A percentile compares a stretch with the other conserved stretches of the same genome.
Conservation (phyloP, 2,797 vertebrate genomes). For the Myripristis murdjan region DNA sequence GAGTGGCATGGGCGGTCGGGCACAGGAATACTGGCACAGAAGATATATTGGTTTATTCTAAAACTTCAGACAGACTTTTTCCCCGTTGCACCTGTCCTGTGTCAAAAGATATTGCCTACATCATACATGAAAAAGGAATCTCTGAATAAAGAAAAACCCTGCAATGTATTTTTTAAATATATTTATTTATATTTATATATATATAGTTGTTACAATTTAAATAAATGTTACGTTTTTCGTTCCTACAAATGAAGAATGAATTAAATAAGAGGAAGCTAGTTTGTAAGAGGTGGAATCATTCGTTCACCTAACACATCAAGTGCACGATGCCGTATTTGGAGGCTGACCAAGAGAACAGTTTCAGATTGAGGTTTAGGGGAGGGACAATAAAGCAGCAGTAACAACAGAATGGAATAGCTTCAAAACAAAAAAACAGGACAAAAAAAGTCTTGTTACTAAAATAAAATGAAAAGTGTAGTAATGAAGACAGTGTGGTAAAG, state of each 20-base stretch:
- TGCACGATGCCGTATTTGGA: conserved; percentile 82
- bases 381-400: conserved; percentile 82
- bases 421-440: conserved; percentile 73
- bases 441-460: conserved; percentile 14
- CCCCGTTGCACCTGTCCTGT: conserved; percentile 78
- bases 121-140: conserved; percentile 82
- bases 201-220: conserved; percentile 83
- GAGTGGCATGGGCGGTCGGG: conserved; percentile 69
- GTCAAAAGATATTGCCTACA: conserved; percentile 86
- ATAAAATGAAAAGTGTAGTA: conserved; percentile 29
- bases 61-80: conserved; percentile 82
- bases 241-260: conserved; percentile 82
- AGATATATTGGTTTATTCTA: conserved; percentile 69
- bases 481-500: conserved; percentile 25
- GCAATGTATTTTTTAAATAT: conserved; percentile 86
- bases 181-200: conserved; percentile 80
- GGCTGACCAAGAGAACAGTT: conserved; percentile 72
- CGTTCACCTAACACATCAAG: conserved; percentile 77
- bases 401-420: conserved; percentile 87
- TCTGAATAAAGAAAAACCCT: conserved; percentile 84
- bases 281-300: conserved; percentile 71
- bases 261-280: conserved; percentile 84
- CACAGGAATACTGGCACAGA: conserved; percentile 92
- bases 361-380: conserved; percentile 72
- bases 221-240: conserved; percentile 80